Evolutionary conservation across 2,113 vertebrate genomes (phyloP), one percentile per base, ranked within the genome.

Genomic region (Pollimyrus isidori): DNA sequence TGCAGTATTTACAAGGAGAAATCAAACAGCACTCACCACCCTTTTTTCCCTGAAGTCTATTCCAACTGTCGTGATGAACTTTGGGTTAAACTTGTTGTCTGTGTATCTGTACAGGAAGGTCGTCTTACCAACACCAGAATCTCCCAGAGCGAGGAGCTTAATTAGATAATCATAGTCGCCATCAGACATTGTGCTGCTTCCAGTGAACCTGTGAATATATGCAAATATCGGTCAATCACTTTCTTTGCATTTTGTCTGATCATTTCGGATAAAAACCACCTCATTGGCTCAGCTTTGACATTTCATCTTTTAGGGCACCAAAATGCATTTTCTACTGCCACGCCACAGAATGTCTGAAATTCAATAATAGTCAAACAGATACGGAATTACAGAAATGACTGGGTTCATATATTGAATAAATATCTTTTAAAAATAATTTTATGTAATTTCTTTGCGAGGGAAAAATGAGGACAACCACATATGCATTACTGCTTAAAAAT

Each of bases 11-110:
- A 39, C 73, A 48, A 21, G n/a, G 21, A 46, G 35, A 62, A 83
- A 69, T 35, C 7, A 46, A 53, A 4, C 0, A 45, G 39, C 89
- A 96, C 98, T 97, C 89, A 99, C 98, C 97, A 98, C 97, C 93
- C 98, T 95, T 92, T 99, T 99, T 97, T 98, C 98, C 96, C 97
- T 97, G 91, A 99, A 99, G 93, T 99, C 98, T 88, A 99, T 99
- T 93, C 98, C 98, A 13, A 98, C 98, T 90, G 98, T 99, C 13
- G 97, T 99, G 95, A 98, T 98, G 93, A 99, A 99, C 91, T 98
- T 98, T 89, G 97, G 97, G 91, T 98, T 99, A 93, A 99, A 99
- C 90, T 98, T 98, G 94, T 98, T 98, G 90, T 99, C 97, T 0
- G 98, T 98, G 93, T 98, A 99, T 92, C 97, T 95, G 92, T 98